Conservation (phyloP, 37 sponge, comb jelly and placozoan species). For the Tethya wilhelma region DNA sequence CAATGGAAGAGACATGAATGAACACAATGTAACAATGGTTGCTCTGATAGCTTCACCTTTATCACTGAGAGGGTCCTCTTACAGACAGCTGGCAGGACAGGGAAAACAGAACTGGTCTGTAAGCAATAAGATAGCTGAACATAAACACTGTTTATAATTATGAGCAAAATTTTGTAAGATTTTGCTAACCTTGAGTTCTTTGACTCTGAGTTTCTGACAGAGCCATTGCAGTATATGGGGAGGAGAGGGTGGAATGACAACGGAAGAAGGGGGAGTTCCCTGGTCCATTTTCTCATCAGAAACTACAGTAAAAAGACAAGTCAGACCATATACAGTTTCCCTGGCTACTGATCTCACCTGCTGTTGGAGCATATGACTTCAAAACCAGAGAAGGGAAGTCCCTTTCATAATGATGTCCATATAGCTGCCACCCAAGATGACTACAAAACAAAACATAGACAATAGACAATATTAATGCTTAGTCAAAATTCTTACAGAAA, state of each 20-base stretch:
- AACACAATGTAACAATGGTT: too few species aligned
- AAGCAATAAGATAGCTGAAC: too few species aligned
- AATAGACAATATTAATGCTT: too few species aligned
- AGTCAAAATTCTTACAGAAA: background rate
- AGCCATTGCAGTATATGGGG: slow-evolving; percentile 45
- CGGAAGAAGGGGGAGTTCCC: background rate
- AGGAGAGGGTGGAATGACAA: slow-evolving; percentile 13
- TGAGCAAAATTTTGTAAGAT: background rate
- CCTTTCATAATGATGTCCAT: slow-evolving; percentile 54
- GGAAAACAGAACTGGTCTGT: slow-evolving; percentile 28
- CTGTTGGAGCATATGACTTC: too few species aligned
- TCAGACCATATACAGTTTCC: too few species aligned
- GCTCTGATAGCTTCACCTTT: slow-evolving; percentile 21
- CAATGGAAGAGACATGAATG: too few species aligned
- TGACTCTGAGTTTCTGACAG: background rate
- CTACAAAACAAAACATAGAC: slow-evolving; percentile 5
- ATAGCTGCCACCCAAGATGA: slow-evolving; percentile 23
- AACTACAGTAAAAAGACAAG: too few species aligned
- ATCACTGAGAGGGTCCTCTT: slow-evolving; percentile 21
- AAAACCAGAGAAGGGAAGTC: slow-evolving; percentile 58
- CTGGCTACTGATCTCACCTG: too few species aligned
- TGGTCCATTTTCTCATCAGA: slow-evolving; percentile 30
- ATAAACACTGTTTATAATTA: too few species aligned
- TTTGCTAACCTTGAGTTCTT: background rate
- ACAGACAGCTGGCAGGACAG: slow-evolving; percentile 27